These are phyloP conservation scores for Aphaenogaster ashmeadi DNA, from an alignment of 1,140 invertebrate species.

Conservation along the genomic window DNA sequence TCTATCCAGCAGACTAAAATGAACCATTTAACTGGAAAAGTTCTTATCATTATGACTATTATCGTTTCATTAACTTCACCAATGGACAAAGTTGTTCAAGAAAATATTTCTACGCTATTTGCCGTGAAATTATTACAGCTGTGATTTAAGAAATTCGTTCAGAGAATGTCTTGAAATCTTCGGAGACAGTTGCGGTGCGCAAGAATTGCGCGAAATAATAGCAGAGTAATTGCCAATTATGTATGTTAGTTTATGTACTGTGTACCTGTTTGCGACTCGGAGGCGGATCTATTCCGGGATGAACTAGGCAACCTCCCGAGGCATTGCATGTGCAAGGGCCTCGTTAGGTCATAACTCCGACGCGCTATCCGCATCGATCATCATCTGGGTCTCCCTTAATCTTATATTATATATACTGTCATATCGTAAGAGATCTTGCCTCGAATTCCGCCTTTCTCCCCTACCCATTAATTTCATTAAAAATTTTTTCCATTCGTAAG, in stretches of 20 bases:
- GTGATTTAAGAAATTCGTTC: neutral
- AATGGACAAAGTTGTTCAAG: neutral
- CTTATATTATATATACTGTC: neutral
- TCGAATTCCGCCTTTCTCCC: neutral
- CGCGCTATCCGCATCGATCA: constrained; percentile 9
- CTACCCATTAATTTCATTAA: neutral
- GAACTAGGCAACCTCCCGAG: constrained; percentile 49
- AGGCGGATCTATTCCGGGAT: constrained; percentile 35
- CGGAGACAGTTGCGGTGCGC: neutral
- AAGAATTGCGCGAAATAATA: constrained; percentile 45
- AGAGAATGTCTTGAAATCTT: constrained; percentile 20
- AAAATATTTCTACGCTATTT: neutral
- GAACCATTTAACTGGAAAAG: neutral
- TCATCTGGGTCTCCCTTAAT: constrained; percentile 39
- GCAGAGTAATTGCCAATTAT: constrained; percentile 43
- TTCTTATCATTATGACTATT: neutral
- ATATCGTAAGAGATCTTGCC: neutral
- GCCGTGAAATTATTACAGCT: neutral
- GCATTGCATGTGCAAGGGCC: constrained; percentile 42
- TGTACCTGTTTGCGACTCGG: constrained; percentile 33
- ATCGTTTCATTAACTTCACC: neutral
- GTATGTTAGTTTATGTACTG: constrained; percentile 17
- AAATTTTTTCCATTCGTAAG: neutral
- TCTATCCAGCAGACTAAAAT: neutral
- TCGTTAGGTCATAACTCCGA: constrained; percentile 49